Evolutionary conservation across 1,140 invertebrate genomes (phyloP).

Genomic region (Temnothorax longispinosus): DNA sequence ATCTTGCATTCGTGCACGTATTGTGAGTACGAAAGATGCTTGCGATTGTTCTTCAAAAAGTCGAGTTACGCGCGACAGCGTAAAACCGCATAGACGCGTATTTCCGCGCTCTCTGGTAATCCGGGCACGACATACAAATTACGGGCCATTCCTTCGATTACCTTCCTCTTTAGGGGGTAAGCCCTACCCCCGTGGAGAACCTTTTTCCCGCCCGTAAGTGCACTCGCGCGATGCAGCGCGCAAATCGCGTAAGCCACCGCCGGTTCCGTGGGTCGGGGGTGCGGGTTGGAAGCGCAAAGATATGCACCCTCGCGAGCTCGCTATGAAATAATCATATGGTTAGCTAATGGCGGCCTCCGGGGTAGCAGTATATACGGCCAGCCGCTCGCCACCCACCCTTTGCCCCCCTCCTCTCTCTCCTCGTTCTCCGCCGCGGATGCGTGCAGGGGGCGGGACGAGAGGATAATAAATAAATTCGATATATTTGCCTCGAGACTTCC

Average conservation of each 20-base stretch:
- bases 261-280: not conserved
- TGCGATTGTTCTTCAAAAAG: not conserved
- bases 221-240: constrained; percentile 52
- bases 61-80: not conserved
- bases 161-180: not conserved
- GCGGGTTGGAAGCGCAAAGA: constrained; percentile 75
- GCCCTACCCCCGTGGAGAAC: not conserved
- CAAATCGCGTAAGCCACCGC: constrained; percentile 63
- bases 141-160: constrained; percentile 55
- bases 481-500: constrained; percentile 78
- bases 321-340: constrained; percentile 86
- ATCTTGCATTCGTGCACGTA: no score
- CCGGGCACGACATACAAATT: constrained; percentile 52
- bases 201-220: constrained; percentile 13
- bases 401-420: constrained; percentile 60
- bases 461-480: constrained; percentile 85
- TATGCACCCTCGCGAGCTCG: constrained; percentile 82
- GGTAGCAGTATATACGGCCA: constrained; percentile 72
- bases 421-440: constrained; percentile 15
- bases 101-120: constrained; percentile 26
- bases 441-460: constrained; percentile 63
- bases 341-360: constrained; percentile 83
- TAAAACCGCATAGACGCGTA: not conserved
- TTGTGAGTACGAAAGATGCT: not conserved
- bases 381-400: constrained; percentile 75